phyloP scores from a whole-genome alignment of 1,140 invertebrate species.

The Dendroctonus ponderosae region DNA sequence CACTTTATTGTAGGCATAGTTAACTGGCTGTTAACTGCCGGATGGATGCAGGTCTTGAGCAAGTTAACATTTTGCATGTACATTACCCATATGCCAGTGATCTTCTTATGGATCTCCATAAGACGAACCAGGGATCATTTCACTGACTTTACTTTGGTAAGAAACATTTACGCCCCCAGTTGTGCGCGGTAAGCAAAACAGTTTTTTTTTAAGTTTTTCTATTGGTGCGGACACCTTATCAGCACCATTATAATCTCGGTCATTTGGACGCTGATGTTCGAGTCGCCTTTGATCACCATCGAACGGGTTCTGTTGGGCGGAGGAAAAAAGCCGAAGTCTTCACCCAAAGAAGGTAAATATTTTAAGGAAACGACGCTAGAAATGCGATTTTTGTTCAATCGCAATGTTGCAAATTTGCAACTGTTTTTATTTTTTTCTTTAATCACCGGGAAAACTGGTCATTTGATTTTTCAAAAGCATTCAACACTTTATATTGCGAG shows the following conservation, averaged over 20 bases:
- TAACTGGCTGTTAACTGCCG: slow-evolving; percentile 38
- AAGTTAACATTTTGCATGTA: slow-evolving; percentile 43
- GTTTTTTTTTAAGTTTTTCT: not conserved
- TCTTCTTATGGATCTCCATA: slow-evolving; percentile 11
- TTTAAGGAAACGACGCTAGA: no score
- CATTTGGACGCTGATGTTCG: slow-evolving; percentile 33
- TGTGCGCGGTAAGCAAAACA: not conserved
- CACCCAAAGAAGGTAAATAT: no score
- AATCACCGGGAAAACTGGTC: no score
- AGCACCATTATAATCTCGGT: slow-evolving; percentile 22
- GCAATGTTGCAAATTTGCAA: no score
- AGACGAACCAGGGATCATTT: slow-evolving; percentile 26
- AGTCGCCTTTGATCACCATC: slow-evolving; percentile 36
- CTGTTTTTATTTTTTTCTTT: no score
- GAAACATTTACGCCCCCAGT: not conserved
- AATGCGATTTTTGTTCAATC: no score
- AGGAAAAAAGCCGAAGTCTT: not conserved
- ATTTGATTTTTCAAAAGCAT: no score
- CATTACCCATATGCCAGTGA: slow-evolving; percentile 34
- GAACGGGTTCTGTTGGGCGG: slow-evolving; percentile 10
- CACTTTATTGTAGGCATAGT: slow-evolving; percentile 36
- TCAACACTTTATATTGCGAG: no score
- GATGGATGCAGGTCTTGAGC: slow-evolving; percentile 38
- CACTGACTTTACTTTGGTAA: slow-evolving; percentile 29
- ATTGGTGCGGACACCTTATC: slow-evolving; percentile 27